phyloP scores from a whole-genome alignment of 2,797 vertebrate genomes.

The Enteromius argenteus region DNA sequence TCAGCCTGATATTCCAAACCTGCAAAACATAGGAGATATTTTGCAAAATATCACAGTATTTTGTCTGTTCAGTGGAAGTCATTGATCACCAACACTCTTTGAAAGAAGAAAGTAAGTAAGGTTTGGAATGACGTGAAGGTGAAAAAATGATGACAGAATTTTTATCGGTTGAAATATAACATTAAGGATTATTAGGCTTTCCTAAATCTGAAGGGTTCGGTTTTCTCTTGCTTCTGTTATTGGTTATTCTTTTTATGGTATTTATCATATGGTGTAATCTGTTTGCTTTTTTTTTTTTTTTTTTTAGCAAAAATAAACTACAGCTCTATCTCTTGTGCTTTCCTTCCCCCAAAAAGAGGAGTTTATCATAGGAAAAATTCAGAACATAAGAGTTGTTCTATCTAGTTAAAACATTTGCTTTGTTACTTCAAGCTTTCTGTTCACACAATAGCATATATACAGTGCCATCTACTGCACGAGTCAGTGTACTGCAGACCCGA shows the following conservation, averaged over 20 bases:
- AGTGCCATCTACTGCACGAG: conserved; percentile 60
- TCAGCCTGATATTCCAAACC: not conserved
- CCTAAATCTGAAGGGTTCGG: not conserved
- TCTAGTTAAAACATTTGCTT: not conserved
- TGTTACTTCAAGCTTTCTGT: not conserved
- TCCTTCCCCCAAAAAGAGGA: not conserved
- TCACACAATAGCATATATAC: conserved; percentile 28
- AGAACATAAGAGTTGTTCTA: not conserved
- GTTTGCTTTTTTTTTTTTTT: no score
- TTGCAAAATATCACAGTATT: not conserved
- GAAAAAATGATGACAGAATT: not conserved
- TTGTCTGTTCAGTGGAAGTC: not conserved
- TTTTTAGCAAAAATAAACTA: no score
- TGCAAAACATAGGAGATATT: not conserved
- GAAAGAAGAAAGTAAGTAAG: no score
- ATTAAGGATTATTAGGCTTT: not conserved
- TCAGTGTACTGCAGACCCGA: not conserved
- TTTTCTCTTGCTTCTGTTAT: not conserved
- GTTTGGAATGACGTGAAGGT: no score
- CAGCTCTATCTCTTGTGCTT: not conserved
- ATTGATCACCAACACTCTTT: not conserved
- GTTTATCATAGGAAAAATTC: not conserved
- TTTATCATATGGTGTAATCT: no score
- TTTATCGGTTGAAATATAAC: not conserved
- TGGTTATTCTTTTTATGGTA: not conserved